Base-by-base conservation (phyloP, 1,140 invertebrate genomes). In the Phymorhynchus buccinoides region DNA sequence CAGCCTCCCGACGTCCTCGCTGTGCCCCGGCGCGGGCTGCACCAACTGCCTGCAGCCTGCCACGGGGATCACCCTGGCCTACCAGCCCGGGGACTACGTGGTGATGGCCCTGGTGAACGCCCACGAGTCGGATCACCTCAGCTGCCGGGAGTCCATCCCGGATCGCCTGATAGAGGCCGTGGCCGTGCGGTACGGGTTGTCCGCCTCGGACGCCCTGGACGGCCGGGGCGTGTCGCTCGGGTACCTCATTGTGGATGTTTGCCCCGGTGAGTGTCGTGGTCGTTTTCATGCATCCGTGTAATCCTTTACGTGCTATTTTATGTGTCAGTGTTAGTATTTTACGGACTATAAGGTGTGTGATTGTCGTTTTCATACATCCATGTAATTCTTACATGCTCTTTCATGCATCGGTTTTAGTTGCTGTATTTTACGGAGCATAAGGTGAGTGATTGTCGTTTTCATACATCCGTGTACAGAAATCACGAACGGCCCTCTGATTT, bases 231-330 rank as follows among this genome's bases (percentile, higher is more conserved):
- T 92, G 0, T 77, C 82, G 32, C 87, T 92, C 44, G 91, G 91
- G n/a, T 87, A 85, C 30, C 77, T 92, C 12, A 80, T 91, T 44
- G 85, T 88, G 41, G 90, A 91, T 87, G 44, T 88, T 32, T 92
- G 91, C 83, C 86, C 85, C 6, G 84, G 85, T 80, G 52, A 44
- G 62, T 32, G 35, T 62, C 3, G 6, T 62, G 56, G 6, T n/a
- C n/a, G n/a, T n/a, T n/a, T n/a, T n/a, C n/a, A n/a, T n/a, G n/a
- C n/a, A n/a, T n/a, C n/a, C n/a, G n/a, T n/a, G n/a, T n/a, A n/a
- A n/a, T n/a, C n/a, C n/a, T n/a, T n/a, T n/a, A n/a, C n/a, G n/a
- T n/a, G n/a, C n/a, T n/a, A n/a, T n/a, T n/a, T n/a, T n/a, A n/a
- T n/a, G n/a, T n/a, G n/a, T n/a, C n/a, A n/a, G n/a, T n/a, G n/a